phyloP scores from a whole-genome alignment of 2,113 vertebrate species.

The Mormyrus lacerda region DNA sequence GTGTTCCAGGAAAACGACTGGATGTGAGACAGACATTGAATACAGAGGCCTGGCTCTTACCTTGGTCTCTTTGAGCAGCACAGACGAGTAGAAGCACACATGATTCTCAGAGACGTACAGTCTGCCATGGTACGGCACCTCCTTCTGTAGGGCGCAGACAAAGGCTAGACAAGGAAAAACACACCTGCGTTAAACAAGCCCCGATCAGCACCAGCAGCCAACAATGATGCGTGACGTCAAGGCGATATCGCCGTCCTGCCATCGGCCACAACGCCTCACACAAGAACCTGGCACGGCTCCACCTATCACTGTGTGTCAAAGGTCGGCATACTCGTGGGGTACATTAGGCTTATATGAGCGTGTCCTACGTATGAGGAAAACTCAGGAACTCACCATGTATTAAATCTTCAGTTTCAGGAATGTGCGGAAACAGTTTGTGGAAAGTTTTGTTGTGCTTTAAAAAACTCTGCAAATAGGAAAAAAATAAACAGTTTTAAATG shows the following conservation, averaged over 20 bases:
- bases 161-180: slow-evolving; percentile 50
- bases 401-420: slow-evolving; percentile 58
- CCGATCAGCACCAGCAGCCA: not conserved
- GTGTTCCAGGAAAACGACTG: not conserved
- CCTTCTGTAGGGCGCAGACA: slow-evolving; percentile 75
- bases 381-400: slow-evolving; percentile 57
- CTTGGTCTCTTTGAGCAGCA: slow-evolving; percentile 74
- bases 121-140: slow-evolving; percentile 73
- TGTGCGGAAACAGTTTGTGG: slow-evolving; percentile 68
- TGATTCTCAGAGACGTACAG: slow-evolving; percentile 67
- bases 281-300: not conserved
- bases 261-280: not conserved
- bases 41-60: slow-evolving; percentile 38
- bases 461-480: slow-evolving; percentile 51
- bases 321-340: not conserved
- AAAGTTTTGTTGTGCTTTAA: slow-evolving; percentile 65
- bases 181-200: slow-evolving; percentile 1
- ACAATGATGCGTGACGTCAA: slow-evolving; percentile 1
- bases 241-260: not conserved
- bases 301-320: slow-evolving; percentile 10
- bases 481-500: not conserved
- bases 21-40: not conserved
- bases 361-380: not conserved
- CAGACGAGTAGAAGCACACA: slow-evolving; percentile 71
- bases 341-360: not conserved